Evolutionary conservation across 2,797 vertebrate genomes (phyloP), one percentile per base, ranked within the genome.

Genomic region (Salmo trutta): DNA sequence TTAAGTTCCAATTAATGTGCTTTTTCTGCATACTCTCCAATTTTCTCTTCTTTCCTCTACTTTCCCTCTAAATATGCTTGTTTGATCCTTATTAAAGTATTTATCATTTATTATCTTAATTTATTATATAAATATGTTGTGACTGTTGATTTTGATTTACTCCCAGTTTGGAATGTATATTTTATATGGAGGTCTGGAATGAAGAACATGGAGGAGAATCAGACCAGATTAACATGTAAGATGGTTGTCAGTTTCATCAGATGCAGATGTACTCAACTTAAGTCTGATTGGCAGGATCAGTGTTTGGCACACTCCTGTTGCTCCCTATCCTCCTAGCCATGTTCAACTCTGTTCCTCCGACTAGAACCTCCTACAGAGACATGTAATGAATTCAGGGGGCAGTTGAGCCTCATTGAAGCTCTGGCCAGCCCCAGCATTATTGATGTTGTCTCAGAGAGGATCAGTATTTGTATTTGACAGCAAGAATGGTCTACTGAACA

Each of bases 211-310:
- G 52, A 59, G 19, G 56, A 21, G n/a, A 21, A 19, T 59, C 56
- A 59, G 56, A 59, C 56, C n/a, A 8, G 56, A 59, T n/a, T 8
- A 59, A n/a, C 56, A 59, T n/a, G 5, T 16, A n/a, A n/a, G 4
- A 56, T 70, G 33, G 68, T 74, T 19, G 6, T 14, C n/a, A 68
- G 79, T 6, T 0, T 79, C 77, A 77, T 75, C 64, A 33, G 77
- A 53, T 14, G 54, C 16, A n/a, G 2, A 82, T 33, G 75, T 76
- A 73, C 72, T 79, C 71, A 75, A 54, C 75, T 2, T 67, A 56
- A 74, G 73, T 77, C 73, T 81, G 76, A 87, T 82, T 27, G 73
- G 74, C 31, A n/a, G 56, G 36, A 10, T 71, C 27, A 53, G 69
- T 41, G 27, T 41, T 80, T 47, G 80, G 53, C 78, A 68, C 59